phyloP scores from a whole-genome alignment of 1,140 invertebrate genomes.

The Temnothorax nylanderi region DNA sequence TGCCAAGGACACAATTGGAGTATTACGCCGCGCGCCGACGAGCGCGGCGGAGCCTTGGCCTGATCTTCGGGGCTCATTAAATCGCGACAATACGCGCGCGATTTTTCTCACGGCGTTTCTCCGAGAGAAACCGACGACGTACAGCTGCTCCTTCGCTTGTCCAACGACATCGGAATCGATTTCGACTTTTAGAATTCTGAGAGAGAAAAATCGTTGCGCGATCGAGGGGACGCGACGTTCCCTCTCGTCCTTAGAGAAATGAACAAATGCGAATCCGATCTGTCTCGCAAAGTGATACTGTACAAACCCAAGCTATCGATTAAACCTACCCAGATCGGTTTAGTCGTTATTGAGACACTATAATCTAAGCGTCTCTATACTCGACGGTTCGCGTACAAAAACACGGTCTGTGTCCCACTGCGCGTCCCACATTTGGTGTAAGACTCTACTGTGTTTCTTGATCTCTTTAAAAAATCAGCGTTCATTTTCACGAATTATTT shows the following conservation, averaged over 20 bases:
- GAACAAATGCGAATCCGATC: background rate
- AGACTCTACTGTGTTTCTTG: too few relatives aligned
- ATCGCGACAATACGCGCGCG: background rate
- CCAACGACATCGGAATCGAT: background rate
- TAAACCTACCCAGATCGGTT: too few relatives aligned
- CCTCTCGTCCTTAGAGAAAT: too few relatives aligned
- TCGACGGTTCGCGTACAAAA: too few relatives aligned
- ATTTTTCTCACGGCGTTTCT: conserved; percentile 16
- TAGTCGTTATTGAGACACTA: too few relatives aligned
- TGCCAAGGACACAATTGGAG: conserved; percentile 56
- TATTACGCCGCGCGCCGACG: background rate
- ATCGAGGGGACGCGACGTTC: too few relatives aligned
- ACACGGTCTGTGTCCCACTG: too few relatives aligned
- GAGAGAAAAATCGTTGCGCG: background rate
- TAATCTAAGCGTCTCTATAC: too few relatives aligned
- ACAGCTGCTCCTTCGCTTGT: background rate
- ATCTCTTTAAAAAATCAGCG: background rate
- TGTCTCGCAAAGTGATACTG: too few relatives aligned
- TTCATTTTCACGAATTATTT: background rate
- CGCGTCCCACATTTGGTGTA: too few relatives aligned
- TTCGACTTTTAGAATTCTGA: background rate
- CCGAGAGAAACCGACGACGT: background rate
- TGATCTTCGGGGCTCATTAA: conserved; percentile 42
- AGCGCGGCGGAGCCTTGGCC: conserved; percentile 48
- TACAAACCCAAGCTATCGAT: too few relatives aligned